Base-by-base conservation (phyloP, 2,797 vertebrate genomes). In the Pseudotriccus pelzelni region DNA sequence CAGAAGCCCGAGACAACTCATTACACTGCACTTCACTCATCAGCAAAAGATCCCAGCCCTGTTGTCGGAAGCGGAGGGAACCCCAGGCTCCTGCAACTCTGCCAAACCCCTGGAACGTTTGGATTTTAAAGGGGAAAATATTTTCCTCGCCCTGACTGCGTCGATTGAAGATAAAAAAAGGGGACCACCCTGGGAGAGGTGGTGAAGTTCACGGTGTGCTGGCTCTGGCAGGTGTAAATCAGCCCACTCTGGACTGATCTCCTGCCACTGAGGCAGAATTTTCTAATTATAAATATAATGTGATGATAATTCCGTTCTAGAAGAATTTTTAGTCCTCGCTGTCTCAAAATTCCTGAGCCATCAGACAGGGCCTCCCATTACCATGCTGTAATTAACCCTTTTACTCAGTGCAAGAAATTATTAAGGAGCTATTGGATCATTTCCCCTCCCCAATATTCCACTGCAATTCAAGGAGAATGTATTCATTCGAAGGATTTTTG, bases 221-320 rank as follows among this genome's bases (percentile, higher is more conserved):
- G 84, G 81, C 81, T 84, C 84, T 8, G 19, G 74, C 80, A 96
- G 75, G 78, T 90, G 68, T 89, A 95, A 96, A 94, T 90, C 84
- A 87, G 84, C 37, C 64, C 63, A 14, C 68, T 74, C 75, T 53
- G 83, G 84, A 83, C 68, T 87, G 89, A 95, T 94, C 89, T 87
- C 64, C 84, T 74, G 72, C 56, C 6, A 17, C 44, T 5, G 4
- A 76, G 44, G 56, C 60, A 89, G 86, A 11, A 30, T 52, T 52
- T 52, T 52, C 28, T 52, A 52, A 52, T 30, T 19, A 52, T 19
- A 30, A 30, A 89, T 41, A 66, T 41, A 68, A 80, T 90, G 77
- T 80, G 56, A 87, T 56, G 68, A 53, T 68, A 74, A 92, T 77
- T n/a, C 16, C 50, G 30, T 67, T 92, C 78, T 37, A 68, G 60